phyloP scores from a whole-genome alignment of 2,797 vertebrate genomes.

The Hoplostethus mediterraneus region DNA sequence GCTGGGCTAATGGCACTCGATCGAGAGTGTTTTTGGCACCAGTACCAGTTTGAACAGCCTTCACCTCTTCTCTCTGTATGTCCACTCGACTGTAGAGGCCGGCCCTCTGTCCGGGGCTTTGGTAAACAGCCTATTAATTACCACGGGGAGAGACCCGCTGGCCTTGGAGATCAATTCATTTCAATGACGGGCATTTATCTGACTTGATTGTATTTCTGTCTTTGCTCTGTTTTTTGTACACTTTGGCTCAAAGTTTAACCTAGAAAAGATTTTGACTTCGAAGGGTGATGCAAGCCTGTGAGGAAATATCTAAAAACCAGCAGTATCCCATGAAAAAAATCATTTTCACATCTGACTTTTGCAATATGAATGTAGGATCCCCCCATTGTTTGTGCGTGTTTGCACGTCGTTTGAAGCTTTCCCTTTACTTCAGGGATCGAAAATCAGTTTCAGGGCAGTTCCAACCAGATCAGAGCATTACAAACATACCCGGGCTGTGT shows the following conservation, averaged over 20 bases:
- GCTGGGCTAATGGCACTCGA: constrained; percentile 51
- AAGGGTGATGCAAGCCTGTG: not conserved
- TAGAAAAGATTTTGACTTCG: constrained; percentile 3
- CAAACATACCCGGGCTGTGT: not conserved
- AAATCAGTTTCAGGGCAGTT: constrained; percentile 16
- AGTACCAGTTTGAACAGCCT: constrained; percentile 54
- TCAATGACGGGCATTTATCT: constrained; percentile 18
- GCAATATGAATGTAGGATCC: too few species aligned
- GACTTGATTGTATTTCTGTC: constrained; percentile 1
- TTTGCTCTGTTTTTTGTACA: not conserved
- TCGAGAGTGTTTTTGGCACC: constrained; percentile 70
- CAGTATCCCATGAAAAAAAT: not conserved
- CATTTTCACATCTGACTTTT: not conserved
- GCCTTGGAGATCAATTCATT: constrained; percentile 45
- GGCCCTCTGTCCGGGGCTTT: constrained; percentile 42
- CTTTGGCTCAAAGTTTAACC: not conserved
- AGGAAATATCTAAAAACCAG: constrained; percentile 9
- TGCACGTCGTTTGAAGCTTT: constrained; percentile 9
- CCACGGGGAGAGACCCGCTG: constrained; percentile 35
- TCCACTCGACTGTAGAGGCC: constrained; percentile 58
- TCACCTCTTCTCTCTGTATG: constrained; percentile 43
- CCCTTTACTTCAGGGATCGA: constrained; percentile 35
- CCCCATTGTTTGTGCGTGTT: too few species aligned
- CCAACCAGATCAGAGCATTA: not conserved
- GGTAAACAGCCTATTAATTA: constrained; percentile 73